Evolutionary conservation across 2,888 invertebrate species (phyloP).

Genomic region (Xanthorhoe spadicearia): DNA sequence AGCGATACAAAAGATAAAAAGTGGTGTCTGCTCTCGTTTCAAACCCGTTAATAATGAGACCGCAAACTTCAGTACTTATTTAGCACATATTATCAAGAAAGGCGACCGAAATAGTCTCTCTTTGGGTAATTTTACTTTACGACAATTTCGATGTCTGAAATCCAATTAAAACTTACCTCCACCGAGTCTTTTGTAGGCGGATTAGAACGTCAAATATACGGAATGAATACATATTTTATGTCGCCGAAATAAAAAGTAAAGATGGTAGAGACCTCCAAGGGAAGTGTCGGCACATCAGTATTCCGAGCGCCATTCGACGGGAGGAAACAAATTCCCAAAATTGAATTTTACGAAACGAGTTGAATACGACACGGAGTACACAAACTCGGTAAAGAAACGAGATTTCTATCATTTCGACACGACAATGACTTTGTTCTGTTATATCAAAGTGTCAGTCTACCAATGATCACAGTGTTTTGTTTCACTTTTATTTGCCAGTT

Average conservation of each 20-base stretch:
- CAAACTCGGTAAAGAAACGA: slow-evolving; percentile 78
- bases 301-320: slow-evolving; percentile 75
- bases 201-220: slow-evolving; percentile 58
- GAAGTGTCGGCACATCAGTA: slow-evolving; percentile 75
- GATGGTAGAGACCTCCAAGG: slow-evolving; percentile 52
- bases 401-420: slow-evolving; percentile 80
- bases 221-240: slow-evolving; percentile 63
- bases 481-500: neutral
- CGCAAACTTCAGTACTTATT: slow-evolving; percentile 4
- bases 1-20: too few species aligned
- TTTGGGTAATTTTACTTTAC: slow-evolving; percentile 11
- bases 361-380: slow-evolving; percentile 81
- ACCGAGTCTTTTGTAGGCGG: slow-evolving; percentile 35
- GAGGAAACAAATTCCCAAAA: slow-evolving; percentile 85
- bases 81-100: slow-evolving; percentile 7
- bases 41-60: neutral
- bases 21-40: neutral
- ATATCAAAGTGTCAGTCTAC: slow-evolving; percentile 14
- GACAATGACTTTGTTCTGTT: slow-evolving; percentile 66
- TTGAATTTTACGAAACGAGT: slow-evolving; percentile 85
- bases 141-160: slow-evolving; percentile 23
- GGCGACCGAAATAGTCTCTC: slow-evolving; percentile 8
- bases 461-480: slow-evolving; percentile 7
- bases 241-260: slow-evolving; percentile 62
- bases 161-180: slow-evolving; percentile 31